Conservation (phyloP, 2,113 vertebrate genomes). For the Hemichromis elongatus region DNA sequence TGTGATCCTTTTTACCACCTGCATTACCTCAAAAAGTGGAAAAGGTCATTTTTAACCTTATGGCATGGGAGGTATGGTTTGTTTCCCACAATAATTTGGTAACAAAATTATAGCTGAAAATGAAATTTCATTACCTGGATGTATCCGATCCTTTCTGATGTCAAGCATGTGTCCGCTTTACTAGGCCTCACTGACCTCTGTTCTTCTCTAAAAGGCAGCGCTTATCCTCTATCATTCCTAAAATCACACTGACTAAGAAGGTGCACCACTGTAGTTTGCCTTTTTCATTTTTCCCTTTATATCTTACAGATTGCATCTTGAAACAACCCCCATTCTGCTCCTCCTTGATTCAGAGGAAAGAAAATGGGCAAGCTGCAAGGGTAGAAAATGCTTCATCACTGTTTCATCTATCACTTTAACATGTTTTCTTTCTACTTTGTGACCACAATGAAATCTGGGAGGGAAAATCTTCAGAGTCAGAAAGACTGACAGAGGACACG, state of each 20-base stretch:
- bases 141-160: neutral
- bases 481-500: slow-evolving; percentile 56
- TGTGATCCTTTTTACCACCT: slow-evolving; percentile 16
- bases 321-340: slow-evolving; percentile 22
- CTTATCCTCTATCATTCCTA: slow-evolving; percentile 33
- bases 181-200: slow-evolving; percentile 27
- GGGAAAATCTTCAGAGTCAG: slow-evolving; percentile 50
- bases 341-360: slow-evolving; percentile 36
- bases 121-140: neutral
- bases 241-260: slow-evolving; percentile 26
- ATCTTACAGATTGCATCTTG: slow-evolving; percentile 62
- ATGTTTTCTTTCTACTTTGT: slow-evolving; percentile 35
- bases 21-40: slow-evolving; percentile 35
- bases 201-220: slow-evolving; percentile 45
- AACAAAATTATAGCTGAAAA: slow-evolving; percentile 6
- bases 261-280: slow-evolving; percentile 49
- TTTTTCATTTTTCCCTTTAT: slow-evolving; percentile 60
- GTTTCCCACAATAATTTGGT: neutral
- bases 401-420: slow-evolving; percentile 47
- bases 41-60: slow-evolving; percentile 4
- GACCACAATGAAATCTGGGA: slow-evolving; percentile 53
- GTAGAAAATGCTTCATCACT: slow-evolving; percentile 31
- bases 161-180: neutral
- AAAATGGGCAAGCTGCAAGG: slow-evolving; percentile 34
- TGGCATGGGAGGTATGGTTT: slow-evolving; percentile 8